A percentile compares a stretch with the other conserved stretches of the same genome.
phyloP scores from a whole-genome alignment of 2,113 vertebrate genomes.

The Athene noctua region DNA sequence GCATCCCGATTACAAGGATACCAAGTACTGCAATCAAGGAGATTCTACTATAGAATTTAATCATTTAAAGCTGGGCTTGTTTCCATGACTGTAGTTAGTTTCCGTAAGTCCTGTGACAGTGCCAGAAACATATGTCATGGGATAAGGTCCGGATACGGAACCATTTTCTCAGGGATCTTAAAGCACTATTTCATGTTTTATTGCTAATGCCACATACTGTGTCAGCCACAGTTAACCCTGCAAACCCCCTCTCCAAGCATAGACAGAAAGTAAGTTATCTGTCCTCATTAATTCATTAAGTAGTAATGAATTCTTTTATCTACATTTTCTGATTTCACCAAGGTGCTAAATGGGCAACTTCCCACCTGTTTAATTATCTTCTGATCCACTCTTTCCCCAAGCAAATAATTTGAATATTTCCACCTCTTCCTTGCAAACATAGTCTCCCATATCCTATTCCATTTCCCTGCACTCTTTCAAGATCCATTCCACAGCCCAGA shows the following conservation, averaged over 20 bases:
- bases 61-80: conserved; percentile 32
- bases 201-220: not conserved
- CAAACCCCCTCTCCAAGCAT: not conserved
- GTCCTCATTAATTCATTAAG: not conserved
- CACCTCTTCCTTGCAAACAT: not conserved
- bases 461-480: not conserved
- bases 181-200: not conserved
- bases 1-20: conserved; percentile 11
- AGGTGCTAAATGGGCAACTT: not conserved
- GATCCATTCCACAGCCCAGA: not conserved
- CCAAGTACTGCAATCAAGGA: conserved; percentile 18
- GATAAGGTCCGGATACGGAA: not conserved
- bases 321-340: not conserved
- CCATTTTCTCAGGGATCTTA: not conserved
- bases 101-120: not conserved
- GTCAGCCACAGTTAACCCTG: not conserved
- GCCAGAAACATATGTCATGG: conserved; percentile 7
- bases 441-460: not conserved
- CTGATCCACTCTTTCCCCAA: not conserved
- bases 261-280: not conserved
- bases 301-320: not conserved
- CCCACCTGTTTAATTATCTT: not conserved
- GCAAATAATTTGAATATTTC: not conserved
- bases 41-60: conserved; percentile 10
- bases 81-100: conserved; percentile 20